Base-by-base conservation (phyloP, 1,140 invertebrate genomes). In the Oscheius sp. region DNA sequence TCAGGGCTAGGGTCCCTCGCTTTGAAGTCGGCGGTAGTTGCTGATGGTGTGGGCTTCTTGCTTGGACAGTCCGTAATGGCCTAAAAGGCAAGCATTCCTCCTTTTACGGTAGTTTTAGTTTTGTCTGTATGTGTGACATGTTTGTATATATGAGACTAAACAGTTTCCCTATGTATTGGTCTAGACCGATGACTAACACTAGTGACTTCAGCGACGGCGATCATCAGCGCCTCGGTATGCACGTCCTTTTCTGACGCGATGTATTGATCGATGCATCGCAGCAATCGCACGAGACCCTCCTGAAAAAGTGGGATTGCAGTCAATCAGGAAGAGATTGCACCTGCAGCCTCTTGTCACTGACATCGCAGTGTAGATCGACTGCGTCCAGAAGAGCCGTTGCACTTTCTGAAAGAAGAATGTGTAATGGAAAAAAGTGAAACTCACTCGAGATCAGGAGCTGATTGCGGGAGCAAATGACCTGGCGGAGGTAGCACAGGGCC, bases 401-500 rank as follows among this genome's bases (percentile, higher is more conserved):
- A 32, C 36, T 63, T 63, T 38, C 36, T 34, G 10, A 59, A 59
- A 59, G 29, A n/a, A n/a, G n/a, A 15, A 0, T 23, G 69, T 7
- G 7, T 23, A 55, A 7, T 13, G 23, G 23, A 4, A 55, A 55
- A 20, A 4, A 55, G 15, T 15, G 28, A 55, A 55, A 55, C 49
- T 55, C 49, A 55, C 49, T 55, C 7, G 49, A 55, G 7, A 55
- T 55, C 15, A 55, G 49, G 15, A 20, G 49, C 49, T 55, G 15
- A 23, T 26, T 55, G 49, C 49, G 15, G 23, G 49, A 55, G 23
- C 49, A 55, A 23, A 32, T 71, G 35, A 71, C 68, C 34, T 45
- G 63, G n/a, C 34, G 18, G 63, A 34, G 66, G 62, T 71, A 73
- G 64, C 34, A 26, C 28, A 61, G 36, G n/a, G 28, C 63, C 18